Evolutionary conservation across 2,797 vertebrate genomes (phyloP).

Genomic region (Tragopan temminckii): DNA sequence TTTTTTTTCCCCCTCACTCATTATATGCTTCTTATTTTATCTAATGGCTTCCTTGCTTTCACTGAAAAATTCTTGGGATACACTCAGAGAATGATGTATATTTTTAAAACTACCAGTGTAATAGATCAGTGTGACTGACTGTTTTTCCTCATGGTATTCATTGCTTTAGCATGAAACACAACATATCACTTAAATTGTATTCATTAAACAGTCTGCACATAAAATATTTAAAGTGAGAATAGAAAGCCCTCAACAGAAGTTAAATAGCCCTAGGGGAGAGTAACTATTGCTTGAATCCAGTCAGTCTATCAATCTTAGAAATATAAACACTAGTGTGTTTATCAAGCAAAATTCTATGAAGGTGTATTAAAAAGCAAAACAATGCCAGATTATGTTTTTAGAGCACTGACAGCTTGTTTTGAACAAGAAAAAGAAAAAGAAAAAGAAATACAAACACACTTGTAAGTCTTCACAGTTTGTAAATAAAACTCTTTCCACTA

Average conservation of each 20-base stretch:
- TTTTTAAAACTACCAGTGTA: background rate
- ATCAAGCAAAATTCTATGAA: background rate
- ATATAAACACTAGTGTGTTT: background rate
- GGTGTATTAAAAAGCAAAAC: background rate
- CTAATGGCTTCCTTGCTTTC: background rate
- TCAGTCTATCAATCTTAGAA: conserved; percentile 13
- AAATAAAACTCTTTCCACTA: background rate
- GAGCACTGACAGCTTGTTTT: background rate
- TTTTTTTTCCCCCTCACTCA: background rate
- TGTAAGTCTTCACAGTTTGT: background rate
- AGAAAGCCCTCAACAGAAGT: conserved; percentile 4
- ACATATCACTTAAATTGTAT: conserved; percentile 16
- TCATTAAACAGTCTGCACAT: conserved; percentile 25
- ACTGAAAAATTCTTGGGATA: background rate
- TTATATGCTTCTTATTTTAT: background rate
- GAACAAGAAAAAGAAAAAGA: background rate
- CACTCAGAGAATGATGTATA: background rate
- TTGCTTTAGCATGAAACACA: conserved; percentile 15
- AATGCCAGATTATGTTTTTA: background rate
- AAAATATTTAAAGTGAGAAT: conserved; percentile 49
- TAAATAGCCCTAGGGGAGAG: background rate
- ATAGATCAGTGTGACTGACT: background rate
- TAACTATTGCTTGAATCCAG: background rate
- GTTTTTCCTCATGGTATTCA: background rate
- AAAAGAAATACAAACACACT: fast-evolving